Conservation (phyloP, 2,888 invertebrate genomes). For the Gortyna flavago region DNA sequence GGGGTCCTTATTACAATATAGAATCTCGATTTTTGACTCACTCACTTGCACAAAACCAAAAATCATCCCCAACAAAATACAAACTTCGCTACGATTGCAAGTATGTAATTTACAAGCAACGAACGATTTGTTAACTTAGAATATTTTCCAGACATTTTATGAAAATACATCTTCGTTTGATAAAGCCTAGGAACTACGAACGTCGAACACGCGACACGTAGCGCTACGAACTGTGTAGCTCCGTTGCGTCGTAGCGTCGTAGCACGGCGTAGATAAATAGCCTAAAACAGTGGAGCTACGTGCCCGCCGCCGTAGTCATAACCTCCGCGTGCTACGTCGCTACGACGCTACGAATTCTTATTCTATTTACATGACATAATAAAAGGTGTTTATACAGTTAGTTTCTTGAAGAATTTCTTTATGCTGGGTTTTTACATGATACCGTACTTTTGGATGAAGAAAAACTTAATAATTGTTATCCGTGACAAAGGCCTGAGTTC, state of each 20-base stretch:
- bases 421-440: conserved; percentile 11
- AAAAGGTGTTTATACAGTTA: conserved; percentile 35
- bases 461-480: neutral
- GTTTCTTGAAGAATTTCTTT: conserved; percentile 13
- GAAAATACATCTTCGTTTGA: conserved; percentile 34
- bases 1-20: neutral
- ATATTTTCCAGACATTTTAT: conserved; percentile 36
- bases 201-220: conserved; percentile 56
- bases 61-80: neutral
- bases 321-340: conserved; percentile 58
- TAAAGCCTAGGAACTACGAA: conserved; percentile 42
- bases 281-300: conserved; percentile 57
- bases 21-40: neutral
- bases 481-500: too few species aligned
- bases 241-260: conserved; percentile 37
- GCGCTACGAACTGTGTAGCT: conserved; percentile 54
- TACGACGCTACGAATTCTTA: conserved; percentile 54
- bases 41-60: neutral
- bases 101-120: conserved; percentile 22
- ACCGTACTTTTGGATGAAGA: conserved; percentile 1
- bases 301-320: conserved; percentile 48
- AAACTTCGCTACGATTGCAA: neutral
- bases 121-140: conserved; percentile 33
- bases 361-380: conserved; percentile 46
- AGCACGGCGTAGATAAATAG: conserved; percentile 49